Base-by-base conservation (phyloP, 2,888 invertebrate genomes). In the Autographa gamma region DNA sequence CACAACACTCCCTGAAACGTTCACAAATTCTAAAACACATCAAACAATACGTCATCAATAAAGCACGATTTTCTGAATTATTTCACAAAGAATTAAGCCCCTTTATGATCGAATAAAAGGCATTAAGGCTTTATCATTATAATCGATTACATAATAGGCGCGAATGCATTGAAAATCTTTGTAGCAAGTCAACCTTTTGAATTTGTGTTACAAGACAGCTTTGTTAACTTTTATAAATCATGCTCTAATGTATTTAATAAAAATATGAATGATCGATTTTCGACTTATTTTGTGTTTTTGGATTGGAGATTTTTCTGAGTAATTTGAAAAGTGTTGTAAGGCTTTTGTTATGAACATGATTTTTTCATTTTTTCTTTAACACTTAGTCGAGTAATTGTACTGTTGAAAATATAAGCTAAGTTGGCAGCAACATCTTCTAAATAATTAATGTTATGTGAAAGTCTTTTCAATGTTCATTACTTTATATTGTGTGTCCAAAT, bases 1-100 rank as follows among this genome's bases (percentile, higher is more conserved):
- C 25, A 25, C 56, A 66, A 52, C n/a, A n/a, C 43, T 3, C 13
- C 7, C 34, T 48, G 60, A 16, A 43, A 43, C 0, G 14, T 43
- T 43, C 14, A 16, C 43, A 52, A 66, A 71, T 61, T 70, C 65
- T 67, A 72, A 71, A n/a, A 73, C 43, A 61, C 60, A 13, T 64
- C 64, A 66, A 68, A 73, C 73, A 81, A 81, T 73, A 71, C 69
- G 25, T 38, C 16, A 25, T 18, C 69, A 34, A 83, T 80, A 76
- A 83, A 81, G 80, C 79, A 82, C 54, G 14, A 48, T 54, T n/a
- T 58, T 56, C 68, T 70, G 74, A 80, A 69, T 81, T 56, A 71
- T 74, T 73, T 70, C 5, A 75, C 73, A 80, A 83, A 80, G 78
- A 78, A 78, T 70, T 52, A 70, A 66, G 48, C 69, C 74, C 71